A percentile compares a stretch with the other conserved stretches of the same genome.
Evolutionary conservation across 2,888 invertebrate species (phyloP).

Genomic region (Drosophila nr. fundita): DNA sequence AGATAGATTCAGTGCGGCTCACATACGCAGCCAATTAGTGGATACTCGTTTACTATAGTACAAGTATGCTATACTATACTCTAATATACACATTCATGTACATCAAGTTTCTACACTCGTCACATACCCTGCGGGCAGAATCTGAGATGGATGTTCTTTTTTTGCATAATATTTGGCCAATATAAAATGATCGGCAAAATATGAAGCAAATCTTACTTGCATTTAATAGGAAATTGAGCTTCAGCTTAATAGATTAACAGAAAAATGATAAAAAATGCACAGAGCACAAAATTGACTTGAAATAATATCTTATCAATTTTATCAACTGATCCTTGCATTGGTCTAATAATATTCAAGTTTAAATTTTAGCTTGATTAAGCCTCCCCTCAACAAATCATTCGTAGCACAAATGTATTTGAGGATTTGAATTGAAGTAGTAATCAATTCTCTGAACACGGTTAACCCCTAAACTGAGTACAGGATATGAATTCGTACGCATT

Average conservation of each 20-base stretch:
- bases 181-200: not conserved
- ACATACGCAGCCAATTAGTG: conserved; percentile 57
- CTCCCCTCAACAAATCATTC: not conserved
- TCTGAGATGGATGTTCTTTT: not conserved
- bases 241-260: not conserved
- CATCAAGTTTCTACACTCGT: conserved; percentile 18
- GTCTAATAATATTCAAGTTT: not conserved
- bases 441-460: not conserved
- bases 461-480: conserved; percentile 8
- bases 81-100: conserved; percentile 8
- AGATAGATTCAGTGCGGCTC: conserved; percentile 41
- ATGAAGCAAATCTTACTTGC: not conserved
- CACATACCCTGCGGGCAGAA: conserved; percentile 24
- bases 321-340: not conserved
- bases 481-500: conserved; percentile 17
- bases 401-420: not conserved
- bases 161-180: not conserved
- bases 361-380: not conserved
- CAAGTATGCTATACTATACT: conserved; percentile 16
- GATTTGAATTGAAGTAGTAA: not conserved
- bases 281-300: not conserved
- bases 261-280: not conserved
- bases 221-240: not conserved
- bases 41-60: conserved; percentile 23
- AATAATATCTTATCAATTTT: no score